Evolutionary conservation across 2,113 vertebrate genomes (phyloP).

Genomic region (Delphinapterus leucas): DNA sequence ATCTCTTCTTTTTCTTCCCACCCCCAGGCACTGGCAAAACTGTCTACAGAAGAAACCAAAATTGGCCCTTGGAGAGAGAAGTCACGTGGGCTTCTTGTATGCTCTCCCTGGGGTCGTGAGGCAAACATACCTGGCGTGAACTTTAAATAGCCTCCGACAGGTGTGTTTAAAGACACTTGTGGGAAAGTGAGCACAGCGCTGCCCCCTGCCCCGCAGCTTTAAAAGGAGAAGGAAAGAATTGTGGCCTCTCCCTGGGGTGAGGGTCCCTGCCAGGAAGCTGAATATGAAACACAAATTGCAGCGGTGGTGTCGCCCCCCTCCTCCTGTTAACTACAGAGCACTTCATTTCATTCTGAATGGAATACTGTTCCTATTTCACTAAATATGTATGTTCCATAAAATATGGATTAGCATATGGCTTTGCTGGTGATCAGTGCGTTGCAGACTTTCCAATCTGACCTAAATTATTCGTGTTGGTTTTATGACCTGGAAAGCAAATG

Average conservation of each 20-base stretch:
- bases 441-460: slow-evolving; percentile 71
- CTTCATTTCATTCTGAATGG: slow-evolving; percentile 73
- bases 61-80: background rate
- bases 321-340: slow-evolving; percentile 63
- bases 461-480: slow-evolving; percentile 83
- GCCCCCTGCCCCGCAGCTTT: background rate
- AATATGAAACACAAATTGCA: background rate
- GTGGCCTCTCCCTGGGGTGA: background rate
- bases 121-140: background rate
- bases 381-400: slow-evolving; percentile 81
- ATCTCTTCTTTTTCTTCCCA: background rate
- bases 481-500: slow-evolving; percentile 75
- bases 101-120: background rate
- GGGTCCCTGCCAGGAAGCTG: background rate
- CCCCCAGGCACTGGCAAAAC: background rate
- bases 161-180: background rate
- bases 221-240: background rate
- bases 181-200: background rate
- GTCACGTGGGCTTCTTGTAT: background rate
- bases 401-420: slow-evolving; percentile 78
- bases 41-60: background rate
- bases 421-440: slow-evolving; percentile 73
- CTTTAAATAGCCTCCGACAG: background rate
- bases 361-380: slow-evolving; percentile 76
- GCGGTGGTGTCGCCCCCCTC: background rate